Evolutionary conservation across 2,888 invertebrate species (phyloP), one percentile per base, ranked within the genome.

Genomic region (Hirtodrosophila duncani): DNA sequence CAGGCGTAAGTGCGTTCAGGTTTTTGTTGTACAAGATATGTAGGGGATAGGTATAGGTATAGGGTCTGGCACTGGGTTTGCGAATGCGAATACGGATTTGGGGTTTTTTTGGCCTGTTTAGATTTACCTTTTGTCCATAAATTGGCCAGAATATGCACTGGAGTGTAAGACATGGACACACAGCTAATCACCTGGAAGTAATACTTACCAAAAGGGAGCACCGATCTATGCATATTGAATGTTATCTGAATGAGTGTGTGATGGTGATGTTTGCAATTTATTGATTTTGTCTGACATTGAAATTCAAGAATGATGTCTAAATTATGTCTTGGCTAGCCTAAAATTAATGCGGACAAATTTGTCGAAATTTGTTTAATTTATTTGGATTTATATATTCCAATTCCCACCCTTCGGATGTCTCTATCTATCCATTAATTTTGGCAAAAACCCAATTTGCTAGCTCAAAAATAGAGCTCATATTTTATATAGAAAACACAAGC

Each of bases 111-210:
- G 14, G 23, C 57, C 16, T n/a, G n/a, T 41, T n/a, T 13, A 31
- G 42, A 49, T 43, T 52, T 20, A 55, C 53, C 55, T 55, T 62
- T 50, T 43, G 60, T 59, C 62, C 53, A 51, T 55, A 39, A 63
- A 57, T 65, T 61, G 61, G 67, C 63, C 58, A 58, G 48, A 50
- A 55, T 51, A 21, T 31, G 49, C 77, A 71, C 37, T 63, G 57
- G 55, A 67, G 78, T 64, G 80, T 53, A 49, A 80, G 67, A 57
- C 79, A 70, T 79, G 81, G 81, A 60, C 67, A 77, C 50, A 56
- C 53, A 53, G 42, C 69, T 80, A 77, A 81, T 77, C 82, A 81
- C 64, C 82, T 81, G 82, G 77, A 77, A 77, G 46, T 77, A 77
- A 77, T 77, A 18, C 30, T 49, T 66, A 68, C 61, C 63, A 33